Base-by-base conservation (phyloP, 2,113 vertebrate genomes). In the Rhodinocichla rosea region DNA sequence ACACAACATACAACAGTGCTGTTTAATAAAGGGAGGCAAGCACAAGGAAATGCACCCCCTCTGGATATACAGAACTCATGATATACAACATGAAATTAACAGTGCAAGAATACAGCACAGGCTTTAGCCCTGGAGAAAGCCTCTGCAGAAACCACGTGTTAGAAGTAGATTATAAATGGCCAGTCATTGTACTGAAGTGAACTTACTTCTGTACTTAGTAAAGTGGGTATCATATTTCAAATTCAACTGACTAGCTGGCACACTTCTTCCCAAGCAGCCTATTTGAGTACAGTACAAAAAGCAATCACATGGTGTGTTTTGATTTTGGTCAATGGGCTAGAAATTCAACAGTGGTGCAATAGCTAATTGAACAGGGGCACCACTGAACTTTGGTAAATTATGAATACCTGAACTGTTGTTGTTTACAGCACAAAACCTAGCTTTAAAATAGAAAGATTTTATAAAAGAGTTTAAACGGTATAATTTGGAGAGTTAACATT, bases 121-220 rank as follows among this genome's bases (percentile, higher is more conserved):
- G n/a, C 85, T 69, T 10, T 30, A 89, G 53, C 45, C 63, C 64
- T 89, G 86, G 64, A 90, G 45, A 91, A 86, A 96, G 44, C 49
- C 52, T 68, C 73, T 45, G 60, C 37, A 79, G 56, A 92, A 91
- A 62, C 55, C 44, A 33, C 2, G 37, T 57, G 81, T 50, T 49
- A 69, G 78, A 96, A 93, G 59, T 70, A 47, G 85, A 75, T 96
- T 87, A 91, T n/a, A 95, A 94, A 94, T 74, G 92, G 93, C 96
- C 52, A 94, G 71, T 95, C 87, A 87, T 40, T 93, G 69, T 52
- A 88, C 83, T n/a, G 12, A 95, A 92, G 32, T 85, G 84, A 97
- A 94, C 69, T 96, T 83, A 82, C 64, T 93, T 76, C 47, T 77
- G 87, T 42, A 68, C 26, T 87, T 84, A 39, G 13, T 77, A 73